Percentiles rank a stretch among this genome's conserved stretches.
phyloP scores from a whole-genome alignment of 2,888 invertebrate genomes.

The Plebejus anna region DNA sequence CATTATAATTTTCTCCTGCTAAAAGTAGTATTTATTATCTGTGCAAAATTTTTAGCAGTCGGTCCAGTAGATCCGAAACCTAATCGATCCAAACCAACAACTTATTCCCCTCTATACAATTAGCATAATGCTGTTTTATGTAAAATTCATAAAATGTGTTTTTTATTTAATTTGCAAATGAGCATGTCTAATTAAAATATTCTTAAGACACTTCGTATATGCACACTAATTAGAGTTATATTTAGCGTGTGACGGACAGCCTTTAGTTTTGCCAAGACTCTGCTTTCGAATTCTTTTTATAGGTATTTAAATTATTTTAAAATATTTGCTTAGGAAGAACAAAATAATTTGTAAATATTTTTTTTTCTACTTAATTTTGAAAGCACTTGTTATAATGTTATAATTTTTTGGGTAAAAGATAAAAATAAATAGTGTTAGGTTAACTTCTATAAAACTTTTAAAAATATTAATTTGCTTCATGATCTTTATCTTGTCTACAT shows the following conservation, averaged over 20 bases:
- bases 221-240: slow-evolving; percentile 28
- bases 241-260: slow-evolving; percentile 21
- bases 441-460: neutral
- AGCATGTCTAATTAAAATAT: slow-evolving; percentile 24
- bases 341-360: neutral
- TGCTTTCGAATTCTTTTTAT: neutral
- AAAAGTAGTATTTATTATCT: too few species aligned
- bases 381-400: too few species aligned
- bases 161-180: neutral
- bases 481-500: neutral
- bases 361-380: neutral
- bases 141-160: too few species aligned
- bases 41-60: too few species aligned
- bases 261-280: slow-evolving; percentile 15
- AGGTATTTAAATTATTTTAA: neutral
- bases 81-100: too few species aligned
- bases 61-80: too few species aligned
- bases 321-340: neutral
- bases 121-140: too few species aligned
- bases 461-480: neutral
- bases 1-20: too few species aligned
- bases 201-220: slow-evolving; percentile 32
- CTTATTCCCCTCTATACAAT: too few species aligned
- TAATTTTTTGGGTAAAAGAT: too few species aligned
- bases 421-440: neutral